phyloP scores from a whole-genome alignment of 2,113 vertebrate genomes.

The Cisticola juncidis region DNA sequence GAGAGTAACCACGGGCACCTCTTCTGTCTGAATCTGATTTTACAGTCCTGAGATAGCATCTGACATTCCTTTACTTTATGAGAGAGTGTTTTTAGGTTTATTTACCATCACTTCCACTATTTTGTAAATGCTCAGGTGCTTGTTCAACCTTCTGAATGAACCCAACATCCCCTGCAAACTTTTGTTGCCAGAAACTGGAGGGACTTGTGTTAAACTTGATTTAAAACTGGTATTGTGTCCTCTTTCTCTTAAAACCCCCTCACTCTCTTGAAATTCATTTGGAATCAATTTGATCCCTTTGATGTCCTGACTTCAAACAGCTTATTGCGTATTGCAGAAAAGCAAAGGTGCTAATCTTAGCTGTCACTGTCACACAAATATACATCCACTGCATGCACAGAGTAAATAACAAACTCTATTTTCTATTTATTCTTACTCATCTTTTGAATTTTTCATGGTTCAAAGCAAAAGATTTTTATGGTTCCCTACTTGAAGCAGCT shows the following conservation, averaged over 20 bases:
- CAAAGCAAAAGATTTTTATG: background rate
- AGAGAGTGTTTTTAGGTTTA: background rate
- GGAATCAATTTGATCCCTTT: background rate
- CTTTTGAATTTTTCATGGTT: background rate
- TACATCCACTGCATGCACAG: rapidly evolving
- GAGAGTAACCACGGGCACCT: background rate
- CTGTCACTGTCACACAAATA: background rate
- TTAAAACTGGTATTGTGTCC: background rate
- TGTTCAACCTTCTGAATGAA: background rate
- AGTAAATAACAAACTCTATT: background rate
- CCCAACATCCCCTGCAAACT: background rate
- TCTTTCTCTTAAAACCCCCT: background rate
- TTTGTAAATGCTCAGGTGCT: background rate
- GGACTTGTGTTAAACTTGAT: background rate
- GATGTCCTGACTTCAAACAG: background rate
- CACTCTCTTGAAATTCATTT: background rate
- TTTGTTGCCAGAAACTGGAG: background rate
- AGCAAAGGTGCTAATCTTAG: background rate
- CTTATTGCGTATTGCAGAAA: background rate
- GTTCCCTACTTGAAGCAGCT: background rate
- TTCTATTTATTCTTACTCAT: background rate
- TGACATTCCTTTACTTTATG: background rate
- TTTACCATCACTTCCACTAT: background rate
- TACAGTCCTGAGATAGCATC: background rate
- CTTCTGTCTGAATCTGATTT: background rate